Evolutionary conservation across 2,113 vertebrate genomes (phyloP).

Genomic region (Myrmecobius fasciatus): DNA sequence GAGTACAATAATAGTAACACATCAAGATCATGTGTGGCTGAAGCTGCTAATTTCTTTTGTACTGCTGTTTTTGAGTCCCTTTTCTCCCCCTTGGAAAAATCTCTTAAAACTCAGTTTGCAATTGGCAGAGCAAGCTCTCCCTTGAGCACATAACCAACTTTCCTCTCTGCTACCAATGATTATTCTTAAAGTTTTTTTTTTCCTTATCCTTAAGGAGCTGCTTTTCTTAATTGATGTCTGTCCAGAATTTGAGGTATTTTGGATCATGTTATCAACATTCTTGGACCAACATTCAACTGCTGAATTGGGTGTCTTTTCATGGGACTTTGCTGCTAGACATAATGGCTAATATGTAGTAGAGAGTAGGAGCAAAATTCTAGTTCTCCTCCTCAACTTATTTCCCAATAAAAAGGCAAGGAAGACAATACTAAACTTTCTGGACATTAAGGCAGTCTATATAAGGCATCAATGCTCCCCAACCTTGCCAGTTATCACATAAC

Average conservation of each 20-base stretch:
- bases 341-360: background rate
- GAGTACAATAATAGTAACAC: no score
- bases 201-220: background rate
- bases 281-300: background rate
- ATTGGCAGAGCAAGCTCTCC: background rate
- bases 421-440: no score
- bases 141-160: background rate
- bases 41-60: no score
- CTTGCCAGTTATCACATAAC: background rate
- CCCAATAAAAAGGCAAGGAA: background rate
- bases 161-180: background rate
- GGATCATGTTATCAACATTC: background rate
- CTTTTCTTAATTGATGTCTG: background rate
- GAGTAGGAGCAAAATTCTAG: background rate
- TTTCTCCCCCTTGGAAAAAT: no score
- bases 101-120: background rate
- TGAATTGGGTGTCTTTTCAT: background rate
- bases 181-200: no score
- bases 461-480: background rate
- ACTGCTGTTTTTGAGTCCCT: no score
- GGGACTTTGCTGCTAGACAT: background rate
- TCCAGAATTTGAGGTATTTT: background rate
- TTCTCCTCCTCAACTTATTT: background rate
- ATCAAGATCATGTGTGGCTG: no score
- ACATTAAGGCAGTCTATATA: no score